A percentile compares a stretch with the other conserved stretches of the same genome.
Conservation (phyloP, 2,797 vertebrate species). For the Pogonophryne albipinna region DNA sequence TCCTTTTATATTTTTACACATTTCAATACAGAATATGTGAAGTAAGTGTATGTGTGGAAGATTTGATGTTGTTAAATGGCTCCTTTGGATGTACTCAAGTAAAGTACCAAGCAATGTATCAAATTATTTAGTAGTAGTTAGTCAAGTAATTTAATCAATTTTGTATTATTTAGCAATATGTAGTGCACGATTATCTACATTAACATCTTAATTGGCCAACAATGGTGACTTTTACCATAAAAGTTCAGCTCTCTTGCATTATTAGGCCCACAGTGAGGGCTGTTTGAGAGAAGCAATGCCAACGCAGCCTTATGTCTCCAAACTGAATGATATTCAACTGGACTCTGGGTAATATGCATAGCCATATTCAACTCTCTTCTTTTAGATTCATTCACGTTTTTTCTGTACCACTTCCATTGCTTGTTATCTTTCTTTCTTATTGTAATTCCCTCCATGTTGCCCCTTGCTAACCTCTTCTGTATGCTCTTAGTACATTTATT, state of each 20-base stretch:
- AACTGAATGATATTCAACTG: slow-evolving; percentile 71
- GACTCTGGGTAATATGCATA: slow-evolving; percentile 59
- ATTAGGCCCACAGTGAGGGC: slow-evolving; percentile 11
- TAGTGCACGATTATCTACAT: neutral
- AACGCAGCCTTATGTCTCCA: slow-evolving; percentile 63
- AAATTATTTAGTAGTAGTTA: neutral
- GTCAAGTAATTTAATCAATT: neutral
- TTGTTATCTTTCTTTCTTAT: slow-evolving; percentile 26
- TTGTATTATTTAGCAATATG: neutral
- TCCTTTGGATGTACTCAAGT: neutral
- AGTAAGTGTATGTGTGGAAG: neutral
- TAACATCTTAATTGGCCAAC: neutral
- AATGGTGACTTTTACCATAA: slow-evolving; percentile 1
- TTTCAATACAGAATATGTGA: neutral
- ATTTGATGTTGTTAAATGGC: too few species aligned
- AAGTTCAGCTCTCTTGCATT: slow-evolving; percentile 28
- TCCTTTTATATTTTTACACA: neutral
- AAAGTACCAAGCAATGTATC: neutral
- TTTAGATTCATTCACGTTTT: slow-evolving; percentile 43
- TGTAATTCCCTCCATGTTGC: slow-evolving; percentile 44
- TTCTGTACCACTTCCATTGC: slow-evolving; percentile 52
- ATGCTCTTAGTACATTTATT: slow-evolving; percentile 20
- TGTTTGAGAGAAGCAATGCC: slow-evolving; percentile 24
- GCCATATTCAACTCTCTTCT: slow-evolving; percentile 52
- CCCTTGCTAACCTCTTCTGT: slow-evolving; percentile 30